Base-by-base conservation (phyloP, 2,797 vertebrate genomes). In the Capromys pilorides region DNA sequence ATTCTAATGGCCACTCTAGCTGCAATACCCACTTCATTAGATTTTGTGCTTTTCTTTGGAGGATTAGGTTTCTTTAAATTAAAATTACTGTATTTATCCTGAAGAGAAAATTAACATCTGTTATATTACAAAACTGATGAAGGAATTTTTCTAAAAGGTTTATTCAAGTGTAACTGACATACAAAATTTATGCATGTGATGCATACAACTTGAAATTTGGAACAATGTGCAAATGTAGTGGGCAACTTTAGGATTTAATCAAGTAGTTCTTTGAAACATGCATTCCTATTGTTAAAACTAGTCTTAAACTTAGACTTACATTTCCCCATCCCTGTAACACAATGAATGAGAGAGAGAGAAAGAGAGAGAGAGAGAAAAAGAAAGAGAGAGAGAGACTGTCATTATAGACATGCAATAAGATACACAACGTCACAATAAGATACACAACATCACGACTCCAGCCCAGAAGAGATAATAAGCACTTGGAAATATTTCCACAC, bases 391-490 rank as follows among this genome's bases (percentile, higher is more conserved):
- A 61, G 64, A 66, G 31, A 22, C 6, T 26, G 19, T 0, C 31
- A 36, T 41, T 64, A 4, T 33, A 64, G n/a, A 5, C 59, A 62
- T 62, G 1, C 26, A 24, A 19, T 41, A 13, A 41, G 21, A 24
- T 88, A 57, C 80, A 54, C 10, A 67, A 31, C 33, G 6, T 14
- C 4, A 61, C 64, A 66, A n/a, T n/a, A n/a, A n/a, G n/a, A n/a
- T n/a, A n/a, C n/a, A n/a, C n/a, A n/a, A n/a, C n/a, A n/a, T n/a
- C n/a, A n/a, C n/a, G 6, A 67, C 57, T 80, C 54, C 61, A 80
- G 9, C 0, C 6, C 36, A 2, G 57, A 64, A 64, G 8, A 6
- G 1, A 54, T 26, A 13, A 22, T 19, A 5, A 49, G 28, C 22
- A 31, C 12, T 82, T 84, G n/a, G 67, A 49, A 64, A 1, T 57